Percentiles rank a stretch among this genome's conserved stretches.
These are phyloP conservation scores for Leistus spinibarbis DNA, from an alignment of 2,888 invertebrate species.

Conservation along the genomic window DNA sequence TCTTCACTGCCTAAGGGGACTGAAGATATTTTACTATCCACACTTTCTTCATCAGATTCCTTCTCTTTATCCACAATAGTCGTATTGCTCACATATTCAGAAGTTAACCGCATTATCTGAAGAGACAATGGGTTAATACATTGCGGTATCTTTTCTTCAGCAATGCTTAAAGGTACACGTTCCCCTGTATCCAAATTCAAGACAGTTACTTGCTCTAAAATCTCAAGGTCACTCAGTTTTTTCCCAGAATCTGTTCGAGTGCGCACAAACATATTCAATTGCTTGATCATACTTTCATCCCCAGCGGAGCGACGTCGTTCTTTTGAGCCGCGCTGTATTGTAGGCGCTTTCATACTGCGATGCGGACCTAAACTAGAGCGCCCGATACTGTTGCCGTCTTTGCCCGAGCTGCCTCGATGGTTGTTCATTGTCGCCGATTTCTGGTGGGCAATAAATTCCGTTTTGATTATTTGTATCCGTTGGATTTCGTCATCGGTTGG, in stretches of 20 bases:
- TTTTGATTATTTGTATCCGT: constrained; percentile 63
- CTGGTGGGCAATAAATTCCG: constrained; percentile 51
- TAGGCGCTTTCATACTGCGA: constrained; percentile 43
- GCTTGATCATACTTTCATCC: constrained; percentile 75
- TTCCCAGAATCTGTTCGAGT: constrained; percentile 87
- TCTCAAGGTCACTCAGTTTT: constrained; percentile 88
- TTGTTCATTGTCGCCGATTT: constrained; percentile 37
- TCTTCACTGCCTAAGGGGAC: constrained; percentile 59
- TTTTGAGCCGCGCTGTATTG: constrained; percentile 54
- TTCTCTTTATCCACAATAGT: constrained; percentile 70
- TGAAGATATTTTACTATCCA: constrained; percentile 67
- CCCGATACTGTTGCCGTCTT: constrained; percentile 55
- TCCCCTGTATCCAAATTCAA: constrained; percentile 87
- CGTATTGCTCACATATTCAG: constrained; percentile 80
- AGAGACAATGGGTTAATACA: constrained; percentile 93
- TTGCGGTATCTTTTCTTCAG: constrained; percentile 90
- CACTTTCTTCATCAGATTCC: constrained; percentile 79
- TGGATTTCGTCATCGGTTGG: constrained; percentile 65
- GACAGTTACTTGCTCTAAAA: constrained; percentile 88
- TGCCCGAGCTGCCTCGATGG: constrained; percentile 59
- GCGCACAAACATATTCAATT: constrained; percentile 74
- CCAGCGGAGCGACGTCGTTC: constrained; percentile 83
- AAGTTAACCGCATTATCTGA: constrained; percentile 92
- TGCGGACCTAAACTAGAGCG: constrained; percentile 32
- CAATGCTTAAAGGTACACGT: constrained; percentile 90